phyloP scores from a whole-genome alignment of 2,113 vertebrate species.

The Aegithalos caudatus region DNA sequence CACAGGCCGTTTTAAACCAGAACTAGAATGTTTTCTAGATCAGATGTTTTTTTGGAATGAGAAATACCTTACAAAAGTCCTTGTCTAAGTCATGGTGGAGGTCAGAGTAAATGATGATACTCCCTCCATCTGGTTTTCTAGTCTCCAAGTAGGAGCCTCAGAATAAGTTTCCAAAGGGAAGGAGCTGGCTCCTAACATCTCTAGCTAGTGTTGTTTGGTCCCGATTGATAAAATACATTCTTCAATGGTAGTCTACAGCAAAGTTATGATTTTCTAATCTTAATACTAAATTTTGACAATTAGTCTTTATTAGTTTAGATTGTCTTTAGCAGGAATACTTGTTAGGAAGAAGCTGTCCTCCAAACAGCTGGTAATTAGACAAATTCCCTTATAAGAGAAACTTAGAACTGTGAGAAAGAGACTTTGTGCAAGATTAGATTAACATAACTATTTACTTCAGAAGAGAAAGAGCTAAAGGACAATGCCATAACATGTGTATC shows the following conservation, averaged over 20 bases:
- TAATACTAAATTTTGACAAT: neutral
- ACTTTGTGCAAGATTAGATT: slow-evolving; percentile 27
- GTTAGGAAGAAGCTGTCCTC: neutral
- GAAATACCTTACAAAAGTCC: neutral
- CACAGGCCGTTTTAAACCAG: neutral
- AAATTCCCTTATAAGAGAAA: neutral
- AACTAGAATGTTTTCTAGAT: neutral
- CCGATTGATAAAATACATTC: neutral
- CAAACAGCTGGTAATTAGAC: neutral
- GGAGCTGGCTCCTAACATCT: neutral
- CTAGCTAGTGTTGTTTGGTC: neutral
- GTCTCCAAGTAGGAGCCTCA: neutral
- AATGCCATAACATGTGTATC: neutral
- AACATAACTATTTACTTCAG: slow-evolving; percentile 44
- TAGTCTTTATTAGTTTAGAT: neutral
- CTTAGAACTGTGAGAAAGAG: neutral
- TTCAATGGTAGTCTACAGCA: neutral
- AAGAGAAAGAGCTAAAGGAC: slow-evolving; percentile 10
- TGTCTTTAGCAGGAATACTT: neutral
- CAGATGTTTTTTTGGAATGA: neutral
- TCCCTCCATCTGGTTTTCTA: neutral
- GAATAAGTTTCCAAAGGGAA: neutral
- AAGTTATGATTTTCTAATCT: neutral
- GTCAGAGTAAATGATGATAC: neutral
- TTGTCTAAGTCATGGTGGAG: neutral